Evolutionary conservation across 2,797 vertebrate species (phyloP), one percentile per base, ranked within the genome.

Genomic region (Anguilla megastoma): DNA sequence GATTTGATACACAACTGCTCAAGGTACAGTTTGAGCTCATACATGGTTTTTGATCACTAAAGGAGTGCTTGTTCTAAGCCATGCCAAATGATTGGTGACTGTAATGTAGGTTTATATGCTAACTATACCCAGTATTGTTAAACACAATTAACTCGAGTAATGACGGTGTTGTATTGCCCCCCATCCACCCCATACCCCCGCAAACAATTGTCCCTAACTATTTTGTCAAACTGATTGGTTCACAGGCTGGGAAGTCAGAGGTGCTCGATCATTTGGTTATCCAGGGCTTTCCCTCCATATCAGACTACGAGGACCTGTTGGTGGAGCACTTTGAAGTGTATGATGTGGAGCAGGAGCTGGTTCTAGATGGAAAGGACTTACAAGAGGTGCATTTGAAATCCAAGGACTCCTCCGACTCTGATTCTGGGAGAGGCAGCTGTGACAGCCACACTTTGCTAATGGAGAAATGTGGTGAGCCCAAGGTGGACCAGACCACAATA

Each of bases 271-370:
- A 97, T 27, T 94, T 99, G 87, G 95, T 96, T 86, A 96, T 97
- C 90, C 96, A 97, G 2, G 95, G 96, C 88, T 98, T 99, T 89
- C 97, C 97, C 71, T 96, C 96, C 12, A 95, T 94, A 16, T 93
- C 96, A 2, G 96, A 96, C 90, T 97, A 93, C 0, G 97, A 98
- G 45, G 97, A 99, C 85, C 92, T 98, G 74, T 94, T 98, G 91
- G 96, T 98, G 92, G 97, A 98, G 88, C 98, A 97, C 91, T 91
- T 99, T 66, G 97, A 99, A 91, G 97, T 99, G 3, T 96, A 97
- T 1, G 93, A 97, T 86, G 96, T 97, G 45, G 96, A 97, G 79
- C 96, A 95, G 88, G 96, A 97, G 12, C 91, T 97, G 63, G 95
- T 96, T 90, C 92, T 96, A 85, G 93, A 93, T 21, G 90, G 91